Evolutionary conservation across 2,797 vertebrate genomes (phyloP).

Genomic region (Neoniphon sammara): DNA sequence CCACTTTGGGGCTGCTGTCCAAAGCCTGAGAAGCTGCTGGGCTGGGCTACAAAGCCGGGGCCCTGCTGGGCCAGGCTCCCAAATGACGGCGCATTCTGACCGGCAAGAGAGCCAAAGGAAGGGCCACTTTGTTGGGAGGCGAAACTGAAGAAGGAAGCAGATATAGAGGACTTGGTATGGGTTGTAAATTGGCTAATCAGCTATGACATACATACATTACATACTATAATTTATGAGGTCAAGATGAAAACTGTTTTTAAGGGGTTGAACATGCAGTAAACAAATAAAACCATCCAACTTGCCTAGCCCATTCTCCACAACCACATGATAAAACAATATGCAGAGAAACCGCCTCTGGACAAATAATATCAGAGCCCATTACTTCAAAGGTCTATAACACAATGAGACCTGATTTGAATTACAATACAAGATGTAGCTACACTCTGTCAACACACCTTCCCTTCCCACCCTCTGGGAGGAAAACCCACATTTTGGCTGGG

Average conservation of each 20-base stretch:
- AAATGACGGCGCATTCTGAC: slow-evolving; percentile 87
- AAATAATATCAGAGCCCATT: neutral
- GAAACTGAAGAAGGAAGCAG: slow-evolving; percentile 70
- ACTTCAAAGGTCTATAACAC: neutral
- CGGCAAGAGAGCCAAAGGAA: slow-evolving; percentile 88
- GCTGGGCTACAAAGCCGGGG: slow-evolving; percentile 82
- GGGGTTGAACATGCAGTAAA: too few species aligned
- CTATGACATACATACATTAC: neutral
- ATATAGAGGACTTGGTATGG: neutral
- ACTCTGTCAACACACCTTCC: neutral
- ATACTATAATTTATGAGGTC: neutral
- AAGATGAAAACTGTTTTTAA: neutral
- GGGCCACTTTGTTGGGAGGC: slow-evolving; percentile 78
- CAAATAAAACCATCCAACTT: too few species aligned
- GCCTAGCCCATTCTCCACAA: too few species aligned
- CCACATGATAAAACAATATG: too few species aligned
- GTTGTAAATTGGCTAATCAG: neutral
- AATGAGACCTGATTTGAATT: slow-evolving; percentile 1
- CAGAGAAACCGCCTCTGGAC: neutral
- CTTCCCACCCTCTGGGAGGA: neutral
- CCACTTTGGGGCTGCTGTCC: slow-evolving; percentile 80
- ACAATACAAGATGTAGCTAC: neutral
- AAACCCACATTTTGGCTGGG: neutral
- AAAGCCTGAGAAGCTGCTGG: slow-evolving; percentile 89
- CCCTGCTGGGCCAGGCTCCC: slow-evolving; percentile 89